phyloP scores from a whole-genome alignment of 2,888 invertebrate species.

The Parasteatoda lunata region DNA sequence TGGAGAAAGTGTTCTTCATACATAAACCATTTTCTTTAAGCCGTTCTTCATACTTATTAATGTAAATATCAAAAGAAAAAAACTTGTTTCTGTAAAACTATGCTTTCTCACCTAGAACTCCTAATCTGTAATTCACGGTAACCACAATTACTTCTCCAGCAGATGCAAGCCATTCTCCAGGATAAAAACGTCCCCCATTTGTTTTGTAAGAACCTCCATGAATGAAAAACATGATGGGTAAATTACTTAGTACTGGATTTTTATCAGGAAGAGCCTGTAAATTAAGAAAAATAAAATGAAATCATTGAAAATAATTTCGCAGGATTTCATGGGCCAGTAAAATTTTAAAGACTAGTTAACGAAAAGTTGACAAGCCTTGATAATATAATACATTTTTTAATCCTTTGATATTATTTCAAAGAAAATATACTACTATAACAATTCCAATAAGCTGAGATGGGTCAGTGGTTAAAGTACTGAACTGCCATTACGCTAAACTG shows the following conservation, averaged over 20 bases:
- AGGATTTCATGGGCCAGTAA: too few relatives aligned
- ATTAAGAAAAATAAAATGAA: background rate
- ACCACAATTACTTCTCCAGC: constrained; percentile 72
- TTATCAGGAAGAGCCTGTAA: constrained; percentile 33
- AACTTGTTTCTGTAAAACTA: background rate
- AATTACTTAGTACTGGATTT: background rate
- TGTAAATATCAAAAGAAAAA: background rate
- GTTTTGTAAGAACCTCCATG: constrained; percentile 74
- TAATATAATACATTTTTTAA: too few relatives aligned
- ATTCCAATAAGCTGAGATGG: too few relatives aligned
- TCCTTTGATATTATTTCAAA: too few relatives aligned
- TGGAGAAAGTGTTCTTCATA: too few relatives aligned
- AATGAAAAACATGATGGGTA: constrained; percentile 73
- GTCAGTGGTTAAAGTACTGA: too few relatives aligned
- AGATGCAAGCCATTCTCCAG: constrained; percentile 73
- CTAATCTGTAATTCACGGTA: constrained; percentile 74
- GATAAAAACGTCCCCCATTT: constrained; percentile 73
- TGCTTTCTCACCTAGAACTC: constrained; percentile 72
- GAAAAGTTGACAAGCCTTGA: too few relatives aligned
- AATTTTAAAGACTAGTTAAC: too few relatives aligned
- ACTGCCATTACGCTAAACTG: too few relatives aligned
- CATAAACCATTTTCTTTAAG: too few relatives aligned
- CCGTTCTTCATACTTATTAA: too few relatives aligned
- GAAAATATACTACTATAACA: too few relatives aligned
- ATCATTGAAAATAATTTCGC: background rate